Evolutionary conservation across 2,797 vertebrate species (phyloP).

Genomic region (Pangasius sanitwongsei): DNA sequence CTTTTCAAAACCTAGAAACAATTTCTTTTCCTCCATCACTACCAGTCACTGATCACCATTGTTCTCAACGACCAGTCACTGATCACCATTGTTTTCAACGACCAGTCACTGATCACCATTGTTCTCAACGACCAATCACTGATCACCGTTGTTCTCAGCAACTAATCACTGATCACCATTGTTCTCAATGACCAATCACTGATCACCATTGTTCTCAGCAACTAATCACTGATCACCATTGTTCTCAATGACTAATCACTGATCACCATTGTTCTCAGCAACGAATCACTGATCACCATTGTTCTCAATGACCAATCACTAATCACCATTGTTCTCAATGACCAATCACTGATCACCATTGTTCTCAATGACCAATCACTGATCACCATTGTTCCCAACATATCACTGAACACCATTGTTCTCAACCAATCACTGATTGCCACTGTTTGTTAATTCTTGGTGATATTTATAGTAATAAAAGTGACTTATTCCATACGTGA

Average conservation of each 20-base stretch:
- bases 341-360: neutral
- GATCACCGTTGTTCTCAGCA: neutral
- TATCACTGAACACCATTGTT: too few species aligned
- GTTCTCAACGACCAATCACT: neutral
- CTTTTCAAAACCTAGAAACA: neutral
- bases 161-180: neutral
- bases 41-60: neutral
- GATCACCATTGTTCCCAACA: neutral
- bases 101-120: neutral
- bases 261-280: neutral
- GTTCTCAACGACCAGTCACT: neutral
- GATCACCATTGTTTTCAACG: neutral
- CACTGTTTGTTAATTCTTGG: neutral
- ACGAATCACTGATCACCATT: neutral
- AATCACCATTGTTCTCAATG: neutral
- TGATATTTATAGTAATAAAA: neutral
- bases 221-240: neutral
- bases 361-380: neutral
- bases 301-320: neutral
- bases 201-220: neutral
- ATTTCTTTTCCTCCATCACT: neutral
- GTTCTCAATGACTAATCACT: neutral
- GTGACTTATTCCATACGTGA: neutral
- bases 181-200: neutral
- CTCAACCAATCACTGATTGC: neutral